phyloP scores from a whole-genome alignment of 2,888 invertebrate genomes.

The Diplolepis rosae region DNA sequence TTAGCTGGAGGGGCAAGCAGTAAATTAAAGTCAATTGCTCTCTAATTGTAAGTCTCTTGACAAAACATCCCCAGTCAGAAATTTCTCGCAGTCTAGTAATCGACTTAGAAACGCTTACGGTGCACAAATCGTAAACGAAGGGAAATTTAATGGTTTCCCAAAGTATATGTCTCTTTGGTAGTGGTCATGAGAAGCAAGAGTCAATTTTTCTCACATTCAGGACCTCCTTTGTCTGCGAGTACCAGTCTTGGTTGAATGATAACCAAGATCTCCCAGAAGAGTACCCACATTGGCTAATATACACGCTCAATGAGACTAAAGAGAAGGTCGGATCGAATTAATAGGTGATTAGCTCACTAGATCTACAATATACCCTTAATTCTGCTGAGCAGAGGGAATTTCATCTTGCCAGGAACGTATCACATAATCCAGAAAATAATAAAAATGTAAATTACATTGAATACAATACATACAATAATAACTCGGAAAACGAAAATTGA shows the following conservation, averaged over 20 bases:
- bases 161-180: conserved; percentile 12
- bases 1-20: no score
- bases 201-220: background rate
- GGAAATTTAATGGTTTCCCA: conserved; percentile 7
- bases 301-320: conserved; percentile 48
- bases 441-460: no score
- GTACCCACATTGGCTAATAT: conserved; percentile 38
- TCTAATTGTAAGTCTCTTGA: background rate
- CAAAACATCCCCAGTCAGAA: background rate
- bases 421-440: conserved; percentile 10
- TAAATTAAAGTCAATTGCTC: background rate
- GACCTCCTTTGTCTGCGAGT: conserved; percentile 16
- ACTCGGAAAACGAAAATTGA: background rate
- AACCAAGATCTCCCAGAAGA: conserved; percentile 44
- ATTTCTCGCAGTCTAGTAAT: background rate
- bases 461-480: no score
- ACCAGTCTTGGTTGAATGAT: conserved; percentile 36
- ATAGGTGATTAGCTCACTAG: conserved; percentile 64
- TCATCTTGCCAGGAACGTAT: background rate
- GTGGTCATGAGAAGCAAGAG: background rate
- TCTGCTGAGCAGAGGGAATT: conserved; percentile 47
- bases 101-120: background rate
- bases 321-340: conserved; percentile 54
- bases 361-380: conserved; percentile 57
- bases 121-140: background rate